A percentile compares a stretch with the other conserved stretches of the same genome.
These are phyloP conservation scores for Mamestra configurata DNA, from an alignment of 1,140 invertebrate genomes.

Conservation along the genomic window DNA sequence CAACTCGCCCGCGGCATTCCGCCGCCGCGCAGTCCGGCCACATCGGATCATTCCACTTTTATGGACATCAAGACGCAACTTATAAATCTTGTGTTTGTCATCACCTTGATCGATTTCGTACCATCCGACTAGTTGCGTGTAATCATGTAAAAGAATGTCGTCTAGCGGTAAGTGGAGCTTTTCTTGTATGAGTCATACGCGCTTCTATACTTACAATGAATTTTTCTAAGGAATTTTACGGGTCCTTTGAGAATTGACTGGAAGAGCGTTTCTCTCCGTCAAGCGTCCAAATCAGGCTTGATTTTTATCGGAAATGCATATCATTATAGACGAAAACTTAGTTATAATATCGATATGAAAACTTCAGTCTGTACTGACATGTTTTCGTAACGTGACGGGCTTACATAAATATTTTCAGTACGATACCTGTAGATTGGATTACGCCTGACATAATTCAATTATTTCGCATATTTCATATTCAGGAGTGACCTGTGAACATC, in stretches of 20 bases:
- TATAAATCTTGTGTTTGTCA: conserved; percentile 57
- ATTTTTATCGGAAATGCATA: too few relatives aligned
- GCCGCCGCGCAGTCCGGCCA: neutral
- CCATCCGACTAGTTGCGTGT: conserved; percentile 37
- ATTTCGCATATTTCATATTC: conserved; percentile 12
- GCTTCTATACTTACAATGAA: too few relatives aligned
- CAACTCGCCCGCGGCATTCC: conserved; percentile 38
- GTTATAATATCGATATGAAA: too few relatives aligned
- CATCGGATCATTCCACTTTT: conserved; percentile 50
- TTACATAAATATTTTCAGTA: neutral
- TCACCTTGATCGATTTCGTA: conserved; percentile 55
- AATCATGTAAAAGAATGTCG: conserved; percentile 58
- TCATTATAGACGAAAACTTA: too few relatives aligned
- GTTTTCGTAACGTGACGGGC: neutral
- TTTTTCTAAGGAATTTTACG: conserved; percentile 18
- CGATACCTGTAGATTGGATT: neutral
- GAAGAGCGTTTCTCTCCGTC: neutral
- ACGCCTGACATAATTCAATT: conserved; percentile 32
- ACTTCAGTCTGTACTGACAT: neutral
- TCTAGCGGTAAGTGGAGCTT: conserved; percentile 35
- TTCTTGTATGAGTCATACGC: conserved; percentile 31
- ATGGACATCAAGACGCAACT: conserved; percentile 49
- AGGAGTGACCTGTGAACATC: conserved; percentile 28
- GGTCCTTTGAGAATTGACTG: neutral
- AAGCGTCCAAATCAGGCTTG: too few relatives aligned